Evolutionary conservation across 2,113 vertebrate species (phyloP), one percentile per base, ranked within the genome.

Genomic region (Leuciscus idus): DNA sequence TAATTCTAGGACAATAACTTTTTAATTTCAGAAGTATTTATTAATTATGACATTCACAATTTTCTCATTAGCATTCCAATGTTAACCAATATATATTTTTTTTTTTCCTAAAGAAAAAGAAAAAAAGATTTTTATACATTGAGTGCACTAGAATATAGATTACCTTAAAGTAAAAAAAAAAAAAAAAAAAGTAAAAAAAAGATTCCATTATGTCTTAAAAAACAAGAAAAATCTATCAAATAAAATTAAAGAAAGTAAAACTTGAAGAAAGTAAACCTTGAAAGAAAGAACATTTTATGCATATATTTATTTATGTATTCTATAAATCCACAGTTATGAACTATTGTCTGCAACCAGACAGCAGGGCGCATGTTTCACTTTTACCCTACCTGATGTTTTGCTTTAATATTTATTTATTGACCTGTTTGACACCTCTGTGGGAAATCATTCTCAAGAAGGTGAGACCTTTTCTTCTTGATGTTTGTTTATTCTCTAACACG

Each of bases 361-460:
- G 30, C 50, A 78, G 19, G 50, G 19, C 19, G 4, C 9, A 33
- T 17, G 36, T 26, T 62, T 62, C 23, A 15, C 33, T 17, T 39
- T 62, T 80, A 61, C 78, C 21, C 12, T 46, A 4, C 19, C 62
- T n/a, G 6, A 76, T 30, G 6, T 52, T 50, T 52, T 19, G n/a
- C 6, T 13, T 36, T 72, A 50, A 64, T 48, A 64, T 68, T 46
- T 73, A 50, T 28, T 62, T 26, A n/a, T 28, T 55, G 46, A 50
- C 61, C 30, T 19, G 19, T 48, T 36, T 85, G 62, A 62, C 80
- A 81, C 55, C 23, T 26, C 66, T 19, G 21, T 81, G 83, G 62
- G 77, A 66, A 83, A 36, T 48, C 19, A 72, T 73, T 88, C 82
- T 88, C 64, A 81, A 59, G 74, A 8, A 73, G 76, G 86, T 90